Base-by-base conservation (phyloP, 2,888 invertebrate genomes). In the Phaedon cochleariae region DNA sequence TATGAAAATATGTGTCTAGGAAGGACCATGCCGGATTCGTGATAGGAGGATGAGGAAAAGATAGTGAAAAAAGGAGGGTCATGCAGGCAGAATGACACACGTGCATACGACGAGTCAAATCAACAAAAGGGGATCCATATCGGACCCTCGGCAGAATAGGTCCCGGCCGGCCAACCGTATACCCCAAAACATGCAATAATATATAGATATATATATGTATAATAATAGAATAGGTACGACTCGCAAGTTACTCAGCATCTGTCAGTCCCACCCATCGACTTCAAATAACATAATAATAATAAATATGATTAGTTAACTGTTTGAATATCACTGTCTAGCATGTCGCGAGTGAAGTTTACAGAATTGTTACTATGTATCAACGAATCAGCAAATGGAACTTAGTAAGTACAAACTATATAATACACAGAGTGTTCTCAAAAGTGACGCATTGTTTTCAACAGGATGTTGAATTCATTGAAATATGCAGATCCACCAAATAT, bases 81-180 rank as follows among this genome's bases (percentile, higher is more conserved):
- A 79, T 79, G 79, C 78, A 75, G 73, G 75, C 73, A 74, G 68
- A n/a, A 71, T 75, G 76, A 80, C 79, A 79, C 77, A 78, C 80
- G 79, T 80, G 79, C 80, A 79, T 79, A 78, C 77, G 75, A 72
- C 74, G 76, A 76, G 71, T 74, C 74, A 75, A 73, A 76, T 73
- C 72, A 68, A 71, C 69, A 65, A 57, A 62, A 65, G 62, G 66
- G 55, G 70, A 72, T 72, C 72, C 72, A 68, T 68, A 63, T 62
- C 68, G 65, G 73, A 74, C 74, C 74, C 74, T 71, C 73, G 75
- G 82, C 84, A 84, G 84, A 84, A 83, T 83, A 84, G 84, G 84
- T 84, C 82, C 83, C 82, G 83, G 84, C 82, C 83, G 84, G 84
- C 84, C 82, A 82, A 82, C 80, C 80, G 77, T 70, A 75, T 75